phyloP scores from a whole-genome alignment of 30 jellyfish, hydroid and myxozoan species.

The Turritopsis rubra region DNA sequence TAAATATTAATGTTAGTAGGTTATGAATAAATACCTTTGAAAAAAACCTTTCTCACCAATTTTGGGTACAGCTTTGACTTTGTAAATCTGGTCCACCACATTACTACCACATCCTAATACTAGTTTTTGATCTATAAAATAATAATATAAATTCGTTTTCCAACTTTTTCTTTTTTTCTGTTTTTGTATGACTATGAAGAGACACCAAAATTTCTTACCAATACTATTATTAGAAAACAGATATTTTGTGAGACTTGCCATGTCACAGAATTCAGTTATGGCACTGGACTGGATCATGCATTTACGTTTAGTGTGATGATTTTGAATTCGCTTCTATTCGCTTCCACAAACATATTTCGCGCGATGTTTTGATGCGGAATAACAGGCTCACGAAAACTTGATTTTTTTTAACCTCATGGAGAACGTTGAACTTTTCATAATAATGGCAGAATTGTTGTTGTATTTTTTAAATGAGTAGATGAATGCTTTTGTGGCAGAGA shows the following conservation, averaged over 20 bases:
- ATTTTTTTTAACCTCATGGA: not conserved
- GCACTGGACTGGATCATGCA: not conserved
- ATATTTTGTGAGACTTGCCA: not conserved
- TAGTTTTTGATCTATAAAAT: conserved; percentile 48
- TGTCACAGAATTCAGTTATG: not conserved
- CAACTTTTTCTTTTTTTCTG: too few relatives aligned
- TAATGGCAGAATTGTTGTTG: not conserved
- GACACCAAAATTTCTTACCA: not conserved
- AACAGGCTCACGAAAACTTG: not conserved
- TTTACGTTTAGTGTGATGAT: too few relatives aligned
- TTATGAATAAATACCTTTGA: conserved; percentile 46
- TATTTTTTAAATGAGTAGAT: too few relatives aligned
- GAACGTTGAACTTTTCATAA: not conserved
- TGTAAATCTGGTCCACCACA: conserved; percentile 82
- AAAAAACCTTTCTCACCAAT: conserved; percentile 82
- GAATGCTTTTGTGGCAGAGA: too few relatives aligned
- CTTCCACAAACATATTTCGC: not conserved
- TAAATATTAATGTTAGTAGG: not conserved
- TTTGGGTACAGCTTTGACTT: conserved; percentile 82
- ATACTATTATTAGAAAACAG: not conserved
- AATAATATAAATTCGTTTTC: too few relatives aligned
- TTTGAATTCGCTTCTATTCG: not conserved
- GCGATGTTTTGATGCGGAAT: not conserved
- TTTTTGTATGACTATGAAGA: too few relatives aligned
- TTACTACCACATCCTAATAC: conserved; percentile 92